Conservation (phyloP, 2,113 vertebrate genomes). For the Podocnemis expansa region DNA sequence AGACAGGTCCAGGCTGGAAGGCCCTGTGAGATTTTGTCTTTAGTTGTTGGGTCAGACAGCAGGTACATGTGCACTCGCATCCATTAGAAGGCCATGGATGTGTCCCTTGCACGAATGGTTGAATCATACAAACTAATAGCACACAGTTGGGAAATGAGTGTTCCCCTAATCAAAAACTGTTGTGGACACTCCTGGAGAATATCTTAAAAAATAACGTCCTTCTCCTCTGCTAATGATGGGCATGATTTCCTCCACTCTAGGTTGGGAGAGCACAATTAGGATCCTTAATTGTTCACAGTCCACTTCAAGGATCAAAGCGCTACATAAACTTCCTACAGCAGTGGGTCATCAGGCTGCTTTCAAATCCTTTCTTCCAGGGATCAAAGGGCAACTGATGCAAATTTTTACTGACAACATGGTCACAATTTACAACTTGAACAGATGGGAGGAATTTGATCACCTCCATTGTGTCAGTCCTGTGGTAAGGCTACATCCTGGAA, state of each 20-base stretch:
- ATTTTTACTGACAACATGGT: slow-evolving; percentile 49
- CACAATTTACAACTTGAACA: slow-evolving; percentile 44
- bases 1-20: fast-evolving
- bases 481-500: slow-evolving; percentile 68
- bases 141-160: not conserved
- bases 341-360: slow-evolving; percentile 67
- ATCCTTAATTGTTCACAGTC: slow-evolving; percentile 40
- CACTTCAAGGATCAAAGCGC: slow-evolving; percentile 61
- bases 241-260: slow-evolving; percentile 11
- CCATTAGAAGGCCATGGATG: not conserved
- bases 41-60: not conserved
- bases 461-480: slow-evolving; percentile 58
- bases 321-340: slow-evolving; percentile 41
- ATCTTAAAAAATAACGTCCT: slow-evolving; percentile 15
- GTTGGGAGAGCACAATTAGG: slow-evolving; percentile 50
- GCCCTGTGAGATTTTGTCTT: fast-evolving
- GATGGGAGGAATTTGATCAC: slow-evolving; percentile 75
- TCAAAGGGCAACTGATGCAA: slow-evolving; percentile 72
- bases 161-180: not conserved
- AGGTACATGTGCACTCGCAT: not conserved
- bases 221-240: not conserved
- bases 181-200: slow-evolving; percentile 5
- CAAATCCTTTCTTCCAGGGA: slow-evolving; percentile 64
- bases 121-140: not conserved
- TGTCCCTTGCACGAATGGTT: not conserved